Evolutionary conservation across 2,888 invertebrate genomes (phyloP).

Genomic region (Cryptus armator): DNA sequence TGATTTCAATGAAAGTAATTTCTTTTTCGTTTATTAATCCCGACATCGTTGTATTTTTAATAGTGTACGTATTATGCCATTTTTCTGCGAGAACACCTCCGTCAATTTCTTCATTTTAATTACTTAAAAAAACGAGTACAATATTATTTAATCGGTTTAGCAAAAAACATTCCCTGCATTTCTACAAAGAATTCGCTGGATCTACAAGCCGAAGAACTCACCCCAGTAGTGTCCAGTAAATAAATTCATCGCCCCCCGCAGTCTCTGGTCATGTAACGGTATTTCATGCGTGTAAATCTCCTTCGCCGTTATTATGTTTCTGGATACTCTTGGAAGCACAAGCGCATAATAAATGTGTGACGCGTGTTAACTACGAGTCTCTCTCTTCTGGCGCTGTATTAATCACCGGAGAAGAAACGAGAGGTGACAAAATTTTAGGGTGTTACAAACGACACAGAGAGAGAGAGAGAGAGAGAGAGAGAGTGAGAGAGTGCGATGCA

Average conservation of each 20-base stretch:
- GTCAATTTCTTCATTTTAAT: background rate
- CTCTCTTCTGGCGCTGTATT: slow-evolving; percentile 36
- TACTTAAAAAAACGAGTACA: background rate
- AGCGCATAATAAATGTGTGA: slow-evolving; percentile 49
- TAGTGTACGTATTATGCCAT: too few relatives aligned
- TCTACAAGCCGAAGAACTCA: background rate
- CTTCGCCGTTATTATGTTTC: slow-evolving; percentile 52
- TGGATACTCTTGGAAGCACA: slow-evolving; percentile 23
- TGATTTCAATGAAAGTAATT: too few relatives aligned
- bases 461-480: slow-evolving; percentile 59
- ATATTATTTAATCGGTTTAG: too few relatives aligned
- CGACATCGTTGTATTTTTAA: too few relatives aligned
- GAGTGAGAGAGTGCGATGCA: slow-evolving; percentile 60
- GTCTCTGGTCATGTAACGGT: slow-evolving; percentile 60
- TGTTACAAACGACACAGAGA: slow-evolving; percentile 55
- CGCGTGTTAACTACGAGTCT: slow-evolving; percentile 46
- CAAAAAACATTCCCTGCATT: too few relatives aligned
- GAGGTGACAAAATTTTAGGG: background rate
- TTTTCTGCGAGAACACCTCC: too few relatives aligned
- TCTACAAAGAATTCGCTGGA: background rate
- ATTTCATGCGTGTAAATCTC: slow-evolving; percentile 67
- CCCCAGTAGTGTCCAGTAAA: slow-evolving; percentile 49
- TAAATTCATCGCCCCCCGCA: slow-evolving; percentile 60
- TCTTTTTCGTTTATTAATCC: too few relatives aligned
- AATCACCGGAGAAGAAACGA: slow-evolving; percentile 32